Percentiles rank a stretch among this genome's conserved stretches.
Evolutionary conservation across 1,140 invertebrate genomes (phyloP).

Genomic region (Mylabris phalerata): DNA sequence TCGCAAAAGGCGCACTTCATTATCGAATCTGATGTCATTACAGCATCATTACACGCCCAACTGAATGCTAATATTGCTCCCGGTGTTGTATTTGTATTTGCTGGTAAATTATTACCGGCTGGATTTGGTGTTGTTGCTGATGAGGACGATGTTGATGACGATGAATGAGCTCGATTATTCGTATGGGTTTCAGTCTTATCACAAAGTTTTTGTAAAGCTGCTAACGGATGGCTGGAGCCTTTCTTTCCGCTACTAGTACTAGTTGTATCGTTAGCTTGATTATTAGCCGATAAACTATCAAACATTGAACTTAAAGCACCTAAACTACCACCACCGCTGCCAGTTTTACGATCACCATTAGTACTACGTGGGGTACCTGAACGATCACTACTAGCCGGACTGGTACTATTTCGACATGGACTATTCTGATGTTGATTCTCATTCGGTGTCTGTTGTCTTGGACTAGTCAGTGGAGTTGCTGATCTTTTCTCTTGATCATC

Average conservation of each 20-base stretch:
- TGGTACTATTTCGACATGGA: constrained; percentile 54
- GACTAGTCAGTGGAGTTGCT: constrained; percentile 49
- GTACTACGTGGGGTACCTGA: constrained; percentile 63
- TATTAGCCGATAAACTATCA: constrained; percentile 63
- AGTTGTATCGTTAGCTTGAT: constrained; percentile 44
- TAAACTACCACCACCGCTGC: constrained; percentile 52
- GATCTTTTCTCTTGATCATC: constrained; percentile 30
- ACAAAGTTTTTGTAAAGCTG: constrained; percentile 88
- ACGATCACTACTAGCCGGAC: constrained; percentile 65
- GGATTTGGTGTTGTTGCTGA: constrained; percentile 30
- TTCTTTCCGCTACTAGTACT: constrained; percentile 47
- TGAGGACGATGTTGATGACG: constrained; percentile 39
- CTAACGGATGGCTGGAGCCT: constrained; percentile 76
- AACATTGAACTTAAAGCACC: constrained; percentile 85
- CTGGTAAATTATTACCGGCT: constrained; percentile 25
- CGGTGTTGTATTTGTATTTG: constrained; percentile 53
- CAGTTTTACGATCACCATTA: constrained; percentile 48
- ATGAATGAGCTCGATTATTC: constrained; percentile 38
- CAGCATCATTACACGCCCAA: constrained; percentile 89
- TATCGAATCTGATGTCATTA: constrained; percentile 75
- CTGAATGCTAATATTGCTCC: constrained; percentile 84
- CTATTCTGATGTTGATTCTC: constrained; percentile 39
- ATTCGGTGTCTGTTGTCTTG: constrained; percentile 43
- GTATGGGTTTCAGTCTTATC: constrained; percentile 83
- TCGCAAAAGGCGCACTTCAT: constrained; percentile 97